Percentiles rank a stretch among this genome's conserved stretches.
phyloP scores from a whole-genome alignment of 2,888 invertebrate genomes.

The Petrophora chlorosata region DNA sequence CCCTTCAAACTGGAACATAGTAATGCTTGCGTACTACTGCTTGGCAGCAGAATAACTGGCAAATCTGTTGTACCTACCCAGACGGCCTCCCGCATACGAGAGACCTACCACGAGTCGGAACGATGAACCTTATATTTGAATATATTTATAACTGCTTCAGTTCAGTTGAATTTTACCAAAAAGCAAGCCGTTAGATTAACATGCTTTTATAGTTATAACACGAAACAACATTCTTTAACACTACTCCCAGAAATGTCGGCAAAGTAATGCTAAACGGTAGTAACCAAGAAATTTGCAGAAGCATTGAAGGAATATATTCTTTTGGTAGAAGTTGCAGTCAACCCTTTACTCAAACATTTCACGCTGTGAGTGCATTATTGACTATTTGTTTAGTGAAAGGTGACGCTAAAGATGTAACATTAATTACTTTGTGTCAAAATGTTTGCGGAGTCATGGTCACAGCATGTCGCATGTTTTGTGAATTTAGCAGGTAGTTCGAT shows the following conservation, averaged over 20 bases:
- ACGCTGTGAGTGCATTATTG: conserved; percentile 38
- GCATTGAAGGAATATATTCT: neutral
- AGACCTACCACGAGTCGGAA: no score
- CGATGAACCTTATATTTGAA: no score
- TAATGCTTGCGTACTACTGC: no score
- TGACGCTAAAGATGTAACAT: conserved; percentile 50
- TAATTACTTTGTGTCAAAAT: conserved; percentile 55
- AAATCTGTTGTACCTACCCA: no score
- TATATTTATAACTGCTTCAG: no score
- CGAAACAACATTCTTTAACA: neutral
- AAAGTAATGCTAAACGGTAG: conserved; percentile 30
- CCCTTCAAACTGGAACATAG: no score
- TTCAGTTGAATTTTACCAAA: no score
- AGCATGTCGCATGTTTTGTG: conserved; percentile 48
- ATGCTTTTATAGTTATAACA: neutral
- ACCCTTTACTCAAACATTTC: conserved; percentile 50
- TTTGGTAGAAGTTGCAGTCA: conserved; percentile 42
- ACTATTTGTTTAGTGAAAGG: conserved; percentile 54
- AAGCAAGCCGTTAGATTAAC: no score
- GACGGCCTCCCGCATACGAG: no score
- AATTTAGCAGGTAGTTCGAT: conserved; percentile 11
- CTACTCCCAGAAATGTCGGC: conserved; percentile 31
- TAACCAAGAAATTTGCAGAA: conserved; percentile 33
- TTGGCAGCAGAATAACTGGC: no score
- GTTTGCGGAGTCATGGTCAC: conserved; percentile 58